Base-by-base conservation (phyloP, 1,140 invertebrate genomes). In the Drosophila malerkotliana region DNA sequence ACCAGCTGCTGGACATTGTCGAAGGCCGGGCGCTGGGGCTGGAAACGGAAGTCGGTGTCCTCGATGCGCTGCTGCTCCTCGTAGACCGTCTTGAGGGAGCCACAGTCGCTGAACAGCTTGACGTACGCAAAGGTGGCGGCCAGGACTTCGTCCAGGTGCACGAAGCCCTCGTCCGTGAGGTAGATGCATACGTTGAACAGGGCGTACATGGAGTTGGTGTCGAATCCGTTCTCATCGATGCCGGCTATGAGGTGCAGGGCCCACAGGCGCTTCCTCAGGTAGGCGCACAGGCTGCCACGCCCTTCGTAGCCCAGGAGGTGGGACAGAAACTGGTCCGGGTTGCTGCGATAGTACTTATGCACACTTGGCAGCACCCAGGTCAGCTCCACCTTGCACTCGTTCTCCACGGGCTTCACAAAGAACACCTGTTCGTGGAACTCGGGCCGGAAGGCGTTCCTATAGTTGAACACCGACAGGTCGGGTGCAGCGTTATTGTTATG, bases 251-350 rank as follows among this genome's bases (percentile, higher is more conserved):
- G 93, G n/a, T 94, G 95, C 2, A 98, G 92, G 2, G 95, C 97
- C 97, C 97, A 98, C 28, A 97, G 94, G 93, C 95, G 96, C 52
- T 95, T 94, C 62, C 96, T 94, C 30, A 99, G 92, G 84, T 96
- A 97, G 37, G 96, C 96, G 1, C 98, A 94, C 9, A 99, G 92
- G 77, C 97, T 97, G 21, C 97, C 97, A 76, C 95, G 94, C 1
- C 97, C 97, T 92, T 98, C 97, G 91, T 98, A 96, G 0, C 97
- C 97, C 4, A 98, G 92, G 4, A 98, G 91, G 92, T 95, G 97
- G 0, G 96, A 95, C 0, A 98, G 87, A 78, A 98, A 97, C 48
- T 96, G 93, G 63, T 96, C 93, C 0, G 96, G 96, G 92, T 97
- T 97, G 26, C 93, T 94, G 91, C 94, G 94, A 90, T 97, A 98